Evolutionary conservation across 2,888 invertebrate species (phyloP), one percentile per base, ranked within the genome.

Genomic region (Caenorhabditis sp.): DNA sequence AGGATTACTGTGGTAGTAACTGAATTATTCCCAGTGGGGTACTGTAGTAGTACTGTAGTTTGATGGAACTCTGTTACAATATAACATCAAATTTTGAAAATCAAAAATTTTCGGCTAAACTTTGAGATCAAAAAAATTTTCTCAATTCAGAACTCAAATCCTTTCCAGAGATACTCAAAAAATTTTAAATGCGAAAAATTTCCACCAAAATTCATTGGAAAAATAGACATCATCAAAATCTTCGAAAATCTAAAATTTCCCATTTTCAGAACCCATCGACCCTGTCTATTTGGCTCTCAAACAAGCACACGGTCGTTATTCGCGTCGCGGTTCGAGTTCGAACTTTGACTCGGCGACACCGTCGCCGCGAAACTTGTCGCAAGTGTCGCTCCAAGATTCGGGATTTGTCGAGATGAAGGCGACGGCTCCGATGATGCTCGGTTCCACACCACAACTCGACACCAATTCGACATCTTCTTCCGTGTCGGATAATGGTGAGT

Each of bases 201-300:
- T n/a, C n/a, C n/a, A n/a, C n/a, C n/a, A n/a, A n/a, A n/a, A n/a
- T n/a, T n/a, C n/a, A n/a, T n/a, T n/a, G n/a, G n/a, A n/a, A n/a
- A n/a, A n/a, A n/a, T n/a, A n/a, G n/a, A n/a, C n/a, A n/a, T n/a
- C n/a, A n/a, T n/a, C n/a, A n/a, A n/a, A n/a, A 31, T 31, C 10
- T 31, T 31, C 10, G 31, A 31, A 31, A 31, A 7, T 31, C 31
- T 10, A 31, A 31, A 52, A 21, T 23, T 21, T 21, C 7, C 8
- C 7, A 26, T 36, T 60, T 50, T n/a, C 60, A 43, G 60, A 60
- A 43, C 60, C 73, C 27, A 72, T 86, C 49, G 87, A 87, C 67
- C 87, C 87, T 1, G 83, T 86, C 10, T 87, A 87, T 67, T 74
- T 87, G 68, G 87, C 87, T 1, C 66, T 87, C 59, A 87, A 87